A percentile compares a stretch with the other conserved stretches of the same genome.
Conservation (phyloP, 2,888 invertebrate genomes). For the Limnephilus marmoratus region DNA sequence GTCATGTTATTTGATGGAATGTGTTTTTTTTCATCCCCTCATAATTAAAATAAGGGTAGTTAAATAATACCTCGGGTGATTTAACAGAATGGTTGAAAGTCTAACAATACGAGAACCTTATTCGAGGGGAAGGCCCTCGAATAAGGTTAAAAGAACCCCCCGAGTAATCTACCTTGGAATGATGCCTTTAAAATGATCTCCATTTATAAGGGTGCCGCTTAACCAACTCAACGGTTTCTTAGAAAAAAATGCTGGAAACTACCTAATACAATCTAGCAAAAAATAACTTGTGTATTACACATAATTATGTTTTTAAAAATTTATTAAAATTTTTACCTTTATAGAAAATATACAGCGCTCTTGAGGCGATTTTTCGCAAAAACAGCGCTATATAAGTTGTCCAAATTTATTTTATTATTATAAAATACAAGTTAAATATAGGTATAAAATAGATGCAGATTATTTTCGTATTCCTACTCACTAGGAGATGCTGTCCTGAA, state of each 20-base stretch:
- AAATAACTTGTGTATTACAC: background rate
- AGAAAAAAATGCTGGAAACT: background rate
- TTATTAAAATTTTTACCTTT: no score
- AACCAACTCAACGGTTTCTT: background rate
- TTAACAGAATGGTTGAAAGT: background rate
- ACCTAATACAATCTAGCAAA: background rate
- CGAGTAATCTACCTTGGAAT: background rate
- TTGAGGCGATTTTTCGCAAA: no score
- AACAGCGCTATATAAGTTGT: no score
- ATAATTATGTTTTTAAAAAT: no score
- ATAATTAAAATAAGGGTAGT: background rate
- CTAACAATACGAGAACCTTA: background rate
- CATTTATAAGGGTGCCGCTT: background rate
- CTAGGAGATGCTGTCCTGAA: no score
- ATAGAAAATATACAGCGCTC: no score
- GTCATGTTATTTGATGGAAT: background rate
- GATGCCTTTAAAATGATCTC: background rate
- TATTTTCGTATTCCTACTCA: no score
- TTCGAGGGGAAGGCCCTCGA: background rate
- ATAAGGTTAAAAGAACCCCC: background rate
- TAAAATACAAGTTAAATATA: no score
- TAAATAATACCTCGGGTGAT: constrained; percentile 4
- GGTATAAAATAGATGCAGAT: no score
- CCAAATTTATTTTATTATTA: no score
- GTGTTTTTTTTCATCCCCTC: background rate